A percentile compares a stretch with the other conserved stretches of the same genome.
Conservation (phyloP, 1,140 invertebrate species). For the Diachasmimorpha longicaudata region DNA sequence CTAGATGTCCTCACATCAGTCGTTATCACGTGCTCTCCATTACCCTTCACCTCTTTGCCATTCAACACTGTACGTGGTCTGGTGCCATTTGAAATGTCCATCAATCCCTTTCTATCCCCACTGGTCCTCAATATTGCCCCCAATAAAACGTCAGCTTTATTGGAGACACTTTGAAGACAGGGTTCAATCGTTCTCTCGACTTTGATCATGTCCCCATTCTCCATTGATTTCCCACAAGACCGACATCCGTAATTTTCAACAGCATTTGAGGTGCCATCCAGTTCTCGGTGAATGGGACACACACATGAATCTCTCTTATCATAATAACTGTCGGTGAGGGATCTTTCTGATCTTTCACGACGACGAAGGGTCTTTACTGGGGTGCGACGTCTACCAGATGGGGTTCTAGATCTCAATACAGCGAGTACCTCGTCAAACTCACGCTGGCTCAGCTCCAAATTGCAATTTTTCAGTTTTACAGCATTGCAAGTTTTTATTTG, state of each 20-base stretch:
- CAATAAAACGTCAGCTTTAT: slow-evolving; percentile 64
- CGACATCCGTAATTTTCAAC: slow-evolving; percentile 13
- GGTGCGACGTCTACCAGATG: slow-evolving; percentile 43
- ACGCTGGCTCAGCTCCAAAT: slow-evolving; percentile 58
- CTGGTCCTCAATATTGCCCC: slow-evolving; percentile 63
- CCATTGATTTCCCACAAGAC: slow-evolving; percentile 1
- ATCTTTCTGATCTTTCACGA: slow-evolving; percentile 42
- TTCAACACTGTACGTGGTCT: slow-evolving; percentile 29
- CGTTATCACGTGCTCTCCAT: slow-evolving; percentile 44
- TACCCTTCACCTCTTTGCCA: slow-evolving; percentile 14
- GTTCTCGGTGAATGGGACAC: slow-evolving; percentile 18
- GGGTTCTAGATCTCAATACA: slow-evolving; percentile 54
- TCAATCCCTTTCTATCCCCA: slow-evolving; percentile 37
- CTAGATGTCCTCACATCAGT: slow-evolving; percentile 2
- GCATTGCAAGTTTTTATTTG: slow-evolving; percentile 21
- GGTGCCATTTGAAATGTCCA: slow-evolving; percentile 39
- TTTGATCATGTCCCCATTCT: neutral
- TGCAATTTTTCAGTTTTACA: slow-evolving; percentile 48
- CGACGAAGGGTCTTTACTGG: slow-evolving; percentile 38
- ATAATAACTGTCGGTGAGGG: slow-evolving; percentile 25
- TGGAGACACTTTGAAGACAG: slow-evolving; percentile 42
- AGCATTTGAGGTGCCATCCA: neutral
- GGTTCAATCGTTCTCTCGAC: slow-evolving; percentile 20
- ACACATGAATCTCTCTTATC: slow-evolving; percentile 12
- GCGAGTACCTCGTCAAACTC: slow-evolving; percentile 63